Percentiles rank a stretch among this genome's conserved stretches.
These are phyloP conservation scores for Drosophila testacea DNA, from an alignment of 2,888 invertebrate genomes.

Conservation along the genomic window DNA sequence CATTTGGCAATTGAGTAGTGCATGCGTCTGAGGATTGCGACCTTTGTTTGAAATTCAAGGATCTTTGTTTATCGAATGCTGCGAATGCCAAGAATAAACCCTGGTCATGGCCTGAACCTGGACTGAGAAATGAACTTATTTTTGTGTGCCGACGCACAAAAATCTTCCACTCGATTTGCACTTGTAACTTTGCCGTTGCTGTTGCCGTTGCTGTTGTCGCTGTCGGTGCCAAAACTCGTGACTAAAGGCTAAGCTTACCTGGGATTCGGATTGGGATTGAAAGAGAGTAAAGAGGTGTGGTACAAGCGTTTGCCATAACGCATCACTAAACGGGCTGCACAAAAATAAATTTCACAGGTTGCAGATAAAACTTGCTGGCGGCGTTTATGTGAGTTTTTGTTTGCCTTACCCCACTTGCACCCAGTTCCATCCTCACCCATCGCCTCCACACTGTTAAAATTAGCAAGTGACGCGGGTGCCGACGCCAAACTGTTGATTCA, in stretches of 20 bases:
- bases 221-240: conserved; percentile 51
- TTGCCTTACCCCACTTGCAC: conserved; percentile 2
- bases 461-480: conserved; percentile 63
- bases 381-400: conserved; percentile 33
- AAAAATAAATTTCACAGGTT: conserved; percentile 73
- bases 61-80: conserved; percentile 50
- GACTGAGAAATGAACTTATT: conserved; percentile 47
- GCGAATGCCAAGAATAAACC: conserved; percentile 59
- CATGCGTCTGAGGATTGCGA: conserved; percentile 52
- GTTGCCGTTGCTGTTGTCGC: conserved; percentile 20
- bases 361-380: conserved; percentile 58
- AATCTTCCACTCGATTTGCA: conserved; percentile 78
- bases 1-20: conserved; percentile 28
- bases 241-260: conserved; percentile 37
- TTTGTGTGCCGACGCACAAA: conserved; percentile 62
- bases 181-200: conserved; percentile 35
- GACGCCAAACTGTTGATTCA: conserved; percentile 77
- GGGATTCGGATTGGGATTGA: conserved; percentile 2
- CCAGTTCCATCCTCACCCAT: not conserved
- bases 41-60: conserved; percentile 73
- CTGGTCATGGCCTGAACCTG: conserved; percentile 13
- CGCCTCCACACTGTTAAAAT: conserved; percentile 58
- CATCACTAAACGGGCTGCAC: conserved; percentile 72
- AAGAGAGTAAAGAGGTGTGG: not conserved
- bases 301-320: conserved; percentile 59